Percentiles rank a stretch among this genome's conserved stretches.
Conservation (phyloP, 2,888 invertebrate genomes). For the Leucozona laternaria region DNA sequence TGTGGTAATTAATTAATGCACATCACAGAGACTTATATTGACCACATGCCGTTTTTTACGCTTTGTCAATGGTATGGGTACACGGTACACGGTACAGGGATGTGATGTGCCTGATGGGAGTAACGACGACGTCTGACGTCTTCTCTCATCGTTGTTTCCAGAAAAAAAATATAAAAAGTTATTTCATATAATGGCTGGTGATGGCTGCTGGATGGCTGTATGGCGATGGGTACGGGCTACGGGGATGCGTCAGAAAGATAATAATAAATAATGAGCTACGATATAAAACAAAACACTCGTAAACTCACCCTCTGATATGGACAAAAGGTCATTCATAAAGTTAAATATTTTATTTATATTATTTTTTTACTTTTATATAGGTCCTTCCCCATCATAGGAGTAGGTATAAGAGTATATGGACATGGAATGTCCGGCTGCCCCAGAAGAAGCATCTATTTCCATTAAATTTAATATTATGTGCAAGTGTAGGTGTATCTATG, state of each 20-base stretch:
- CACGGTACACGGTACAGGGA: not conserved
- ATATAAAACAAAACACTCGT: slow-evolving; percentile 74
- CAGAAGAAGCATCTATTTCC: slow-evolving; percentile 68
- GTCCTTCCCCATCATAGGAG: not conserved
- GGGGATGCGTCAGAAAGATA: slow-evolving; percentile 51
- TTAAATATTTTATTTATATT: slow-evolving; percentile 64
- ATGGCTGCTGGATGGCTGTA: no score
- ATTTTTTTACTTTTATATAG: not conserved
- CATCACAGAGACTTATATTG: slow-evolving; percentile 19
- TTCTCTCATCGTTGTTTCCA: slow-evolving; percentile 11
- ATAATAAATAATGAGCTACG: slow-evolving; percentile 74
- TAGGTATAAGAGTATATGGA: slow-evolving; percentile 22
- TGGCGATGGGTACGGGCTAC: not conserved
- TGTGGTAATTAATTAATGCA: slow-evolving; percentile 69
- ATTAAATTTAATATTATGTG: slow-evolving; percentile 72
- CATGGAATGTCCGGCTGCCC: slow-evolving; percentile 41
- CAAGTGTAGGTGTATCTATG: slow-evolving; percentile 55
- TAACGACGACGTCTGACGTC: slow-evolving; percentile 3
- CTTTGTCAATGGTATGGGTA: slow-evolving; percentile 26
- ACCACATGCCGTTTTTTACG: slow-evolving; percentile 72
- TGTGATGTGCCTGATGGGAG: slow-evolving; percentile 33
- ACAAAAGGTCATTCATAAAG: slow-evolving; percentile 70
- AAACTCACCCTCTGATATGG: slow-evolving; percentile 54
- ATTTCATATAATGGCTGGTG: no score
- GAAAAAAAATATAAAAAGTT: slow-evolving; percentile 36